Evolutionary conservation across 1,140 invertebrate species (phyloP).

Genomic region (Anastrepha ludens): DNA sequence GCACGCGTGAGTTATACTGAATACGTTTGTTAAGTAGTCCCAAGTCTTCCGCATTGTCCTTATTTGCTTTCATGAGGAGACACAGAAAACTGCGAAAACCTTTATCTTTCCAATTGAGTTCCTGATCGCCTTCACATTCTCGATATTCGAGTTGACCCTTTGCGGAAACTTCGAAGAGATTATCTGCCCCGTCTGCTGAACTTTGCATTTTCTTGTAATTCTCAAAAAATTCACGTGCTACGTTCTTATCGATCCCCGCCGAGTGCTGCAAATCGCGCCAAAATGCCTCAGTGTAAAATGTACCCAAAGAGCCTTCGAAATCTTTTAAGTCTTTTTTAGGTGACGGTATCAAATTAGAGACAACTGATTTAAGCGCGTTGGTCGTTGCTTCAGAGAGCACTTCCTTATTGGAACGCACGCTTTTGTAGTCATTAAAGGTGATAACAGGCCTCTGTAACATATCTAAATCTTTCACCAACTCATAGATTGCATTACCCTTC

Average conservation of each 20-base stretch:
- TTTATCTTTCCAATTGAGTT: slow-evolving; percentile 78
- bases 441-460: slow-evolving; percentile 65
- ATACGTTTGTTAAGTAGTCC: slow-evolving; percentile 63
- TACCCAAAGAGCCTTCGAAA: slow-evolving; percentile 67
- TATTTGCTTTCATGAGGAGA: slow-evolving; percentile 74
- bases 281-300: slow-evolving; percentile 62
- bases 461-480: slow-evolving; percentile 75
- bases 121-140: slow-evolving; percentile 78
- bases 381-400: slow-evolving; percentile 56
- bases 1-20: slow-evolving; percentile 74
- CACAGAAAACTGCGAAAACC: slow-evolving; percentile 77
- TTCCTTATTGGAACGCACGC: slow-evolving; percentile 65
- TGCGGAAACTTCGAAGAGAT: slow-evolving; percentile 77
- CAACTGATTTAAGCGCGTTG: background rate
- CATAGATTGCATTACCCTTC: slow-evolving; percentile 80
- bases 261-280: slow-evolving; percentile 44
- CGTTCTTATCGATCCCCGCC: slow-evolving; percentile 56
- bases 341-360: background rate
- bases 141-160: slow-evolving; percentile 75
- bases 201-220: slow-evolving; percentile 76
- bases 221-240: slow-evolving; percentile 72
- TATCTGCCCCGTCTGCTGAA: slow-evolving; percentile 76
- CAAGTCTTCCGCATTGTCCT: slow-evolving; percentile 62
- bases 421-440: slow-evolving; percentile 58
- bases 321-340: slow-evolving; percentile 59